These are phyloP conservation scores for Drosophila miranda DNA, from an alignment of 1,140 invertebrate species.

Conservation along the genomic window DNA sequence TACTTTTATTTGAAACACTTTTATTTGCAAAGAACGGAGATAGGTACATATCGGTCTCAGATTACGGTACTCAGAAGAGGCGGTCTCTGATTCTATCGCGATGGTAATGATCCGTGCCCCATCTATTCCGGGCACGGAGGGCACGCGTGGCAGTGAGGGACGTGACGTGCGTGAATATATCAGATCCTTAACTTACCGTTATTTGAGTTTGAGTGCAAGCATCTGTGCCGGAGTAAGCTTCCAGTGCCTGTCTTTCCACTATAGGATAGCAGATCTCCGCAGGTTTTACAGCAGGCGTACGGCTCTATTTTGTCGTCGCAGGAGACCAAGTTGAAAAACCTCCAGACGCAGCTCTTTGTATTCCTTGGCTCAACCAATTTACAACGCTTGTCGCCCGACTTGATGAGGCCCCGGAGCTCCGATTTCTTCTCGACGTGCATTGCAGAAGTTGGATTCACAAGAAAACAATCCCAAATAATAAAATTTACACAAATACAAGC, in stretches of 20 bases:
- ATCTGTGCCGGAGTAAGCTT: constrained; percentile 65
- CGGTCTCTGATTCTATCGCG: constrained; percentile 16
- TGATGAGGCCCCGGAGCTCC: constrained; percentile 56
- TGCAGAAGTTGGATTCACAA: background rate
- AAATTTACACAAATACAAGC: constrained; percentile 38
- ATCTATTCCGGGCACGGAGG: constrained; percentile 19
- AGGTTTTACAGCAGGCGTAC: constrained; percentile 69
- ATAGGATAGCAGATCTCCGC: constrained; percentile 67
- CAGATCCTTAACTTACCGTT: constrained; percentile 70
- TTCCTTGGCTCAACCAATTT: constrained; percentile 66
- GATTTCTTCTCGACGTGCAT: constrained; percentile 72
- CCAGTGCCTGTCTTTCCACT: constrained; percentile 69
- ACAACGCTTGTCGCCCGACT: constrained; percentile 63
- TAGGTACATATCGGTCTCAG: background rate
- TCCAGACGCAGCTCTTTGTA: constrained; percentile 69
- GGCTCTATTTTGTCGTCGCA: constrained; percentile 66
- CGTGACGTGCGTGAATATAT: constrained; percentile 55
- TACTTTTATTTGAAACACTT: no score
- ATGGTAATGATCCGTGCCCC: constrained; percentile 41
- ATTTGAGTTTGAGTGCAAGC: constrained; percentile 62
- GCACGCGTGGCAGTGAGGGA: constrained; percentile 69
- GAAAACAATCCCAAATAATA: constrained; percentile 31
- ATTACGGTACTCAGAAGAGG: constrained; percentile 17
- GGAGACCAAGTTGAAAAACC: constrained; percentile 68
- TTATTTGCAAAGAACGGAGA: no score